Conservation (phyloP, 2,113 vertebrate species). For the Hylia prasina region DNA sequence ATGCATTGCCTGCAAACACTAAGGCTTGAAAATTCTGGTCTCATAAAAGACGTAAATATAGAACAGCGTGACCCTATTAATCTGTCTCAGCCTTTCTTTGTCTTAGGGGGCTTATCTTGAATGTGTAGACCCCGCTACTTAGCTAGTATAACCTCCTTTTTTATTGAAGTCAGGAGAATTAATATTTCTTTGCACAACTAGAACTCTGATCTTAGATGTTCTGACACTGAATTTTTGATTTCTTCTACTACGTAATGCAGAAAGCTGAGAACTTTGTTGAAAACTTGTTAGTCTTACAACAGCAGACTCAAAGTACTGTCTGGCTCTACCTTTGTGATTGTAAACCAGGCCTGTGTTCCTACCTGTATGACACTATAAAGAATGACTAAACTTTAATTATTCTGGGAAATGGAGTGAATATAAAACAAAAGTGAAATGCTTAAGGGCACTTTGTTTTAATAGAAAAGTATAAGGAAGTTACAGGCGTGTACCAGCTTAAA, state of each 20-base stretch:
- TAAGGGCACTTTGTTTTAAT: conserved; percentile 6
- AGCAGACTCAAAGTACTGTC: not conserved
- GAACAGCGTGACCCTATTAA: not conserved
- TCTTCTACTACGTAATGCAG: not conserved
- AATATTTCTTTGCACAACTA: not conserved
- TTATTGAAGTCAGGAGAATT: not conserved
- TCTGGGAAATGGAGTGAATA: conserved; percentile 29
- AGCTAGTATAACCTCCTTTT: not conserved
- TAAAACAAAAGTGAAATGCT: conserved; percentile 5
- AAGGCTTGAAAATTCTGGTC: not conserved
- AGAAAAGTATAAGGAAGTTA: conserved; percentile 40
- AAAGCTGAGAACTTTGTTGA: not conserved
- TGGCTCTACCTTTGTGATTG: not conserved
- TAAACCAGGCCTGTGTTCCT: not conserved
- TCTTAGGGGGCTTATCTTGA: not conserved
- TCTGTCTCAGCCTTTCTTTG: not conserved
- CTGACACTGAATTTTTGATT: not conserved
- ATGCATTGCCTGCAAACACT: not conserved
- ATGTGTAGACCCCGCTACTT: not conserved
- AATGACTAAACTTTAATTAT: conserved; percentile 48
- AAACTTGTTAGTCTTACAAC: not conserved
- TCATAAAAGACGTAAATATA: not conserved
- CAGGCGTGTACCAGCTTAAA: conserved; percentile 1
- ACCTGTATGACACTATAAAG: not conserved
- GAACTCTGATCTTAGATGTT: not conserved